Evolutionary conservation across 37 sponge, comb jelly and placozoan species (phyloP).

Genomic region (Dysidea cf. avara): DNA sequence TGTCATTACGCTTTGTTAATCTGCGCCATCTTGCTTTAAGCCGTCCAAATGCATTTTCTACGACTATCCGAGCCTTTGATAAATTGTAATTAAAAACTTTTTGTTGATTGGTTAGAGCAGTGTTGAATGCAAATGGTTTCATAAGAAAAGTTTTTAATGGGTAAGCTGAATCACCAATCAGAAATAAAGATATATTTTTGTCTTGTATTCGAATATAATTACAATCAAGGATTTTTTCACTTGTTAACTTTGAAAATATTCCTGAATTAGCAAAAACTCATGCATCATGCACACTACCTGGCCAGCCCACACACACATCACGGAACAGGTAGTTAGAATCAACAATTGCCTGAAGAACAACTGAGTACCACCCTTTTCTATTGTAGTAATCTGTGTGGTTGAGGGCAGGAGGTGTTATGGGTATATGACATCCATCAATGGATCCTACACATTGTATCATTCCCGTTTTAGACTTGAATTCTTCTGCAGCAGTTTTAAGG

Average conservation of each 20-base stretch:
- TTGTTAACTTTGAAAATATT: too few relatives aligned
- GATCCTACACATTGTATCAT: conserved; percentile 1
- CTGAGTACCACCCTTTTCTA: too few relatives aligned
- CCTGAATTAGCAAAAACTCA: too few relatives aligned
- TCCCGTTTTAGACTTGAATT: background rate
- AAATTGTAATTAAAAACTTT: conserved; percentile 16
- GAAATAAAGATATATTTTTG: too few relatives aligned
- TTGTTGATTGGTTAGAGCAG: background rate
- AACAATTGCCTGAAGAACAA: too few relatives aligned
- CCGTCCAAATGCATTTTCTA: conserved; percentile 47
- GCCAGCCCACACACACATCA: too few relatives aligned
- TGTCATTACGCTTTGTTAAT: conserved; percentile 28
- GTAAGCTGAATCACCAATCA: too few relatives aligned
- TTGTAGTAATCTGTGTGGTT: background rate
- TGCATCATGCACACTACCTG: too few relatives aligned
- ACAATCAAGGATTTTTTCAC: too few relatives aligned
- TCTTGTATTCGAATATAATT: background rate
- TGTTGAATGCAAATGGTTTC: conserved; percentile 33
- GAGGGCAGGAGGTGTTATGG: background rate
- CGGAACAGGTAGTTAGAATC: too few relatives aligned
- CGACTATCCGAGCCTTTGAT: conserved; percentile 27
- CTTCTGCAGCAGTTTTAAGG: background rate
- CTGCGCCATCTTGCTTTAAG: conserved; percentile 43
- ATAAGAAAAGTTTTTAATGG: too few relatives aligned
- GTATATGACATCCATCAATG: conserved; percentile 17